Percentiles rank a stretch among this genome's conserved stretches.
phyloP scores from a whole-genome alignment of 1,140 invertebrate genomes.

The Drosophila orosa region DNA sequence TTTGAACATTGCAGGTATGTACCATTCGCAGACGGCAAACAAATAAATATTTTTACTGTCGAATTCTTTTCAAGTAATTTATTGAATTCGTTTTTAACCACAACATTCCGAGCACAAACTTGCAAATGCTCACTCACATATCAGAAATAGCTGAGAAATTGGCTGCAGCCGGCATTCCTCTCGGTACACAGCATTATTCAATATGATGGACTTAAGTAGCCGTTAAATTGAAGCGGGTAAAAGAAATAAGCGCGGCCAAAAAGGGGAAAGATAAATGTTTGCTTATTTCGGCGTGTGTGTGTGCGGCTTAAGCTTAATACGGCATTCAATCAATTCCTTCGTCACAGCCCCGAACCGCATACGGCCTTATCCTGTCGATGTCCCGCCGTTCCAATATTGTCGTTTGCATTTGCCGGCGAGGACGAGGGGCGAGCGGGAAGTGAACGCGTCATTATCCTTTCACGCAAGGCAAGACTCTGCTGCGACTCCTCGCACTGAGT shows the following conservation, averaged over 20 bases:
- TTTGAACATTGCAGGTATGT: neutral
- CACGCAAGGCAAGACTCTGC: constrained; percentile 43
- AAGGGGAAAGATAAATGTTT: constrained; percentile 45
- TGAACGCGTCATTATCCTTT: constrained; percentile 72
- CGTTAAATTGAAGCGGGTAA: constrained; percentile 59
- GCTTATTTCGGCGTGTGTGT: constrained; percentile 35
- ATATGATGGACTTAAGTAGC: constrained; percentile 65
- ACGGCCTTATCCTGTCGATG: constrained; percentile 34
- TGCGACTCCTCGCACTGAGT: neutral
- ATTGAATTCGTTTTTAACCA: neutral
- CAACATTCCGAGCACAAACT: neutral
- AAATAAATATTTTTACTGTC: constrained; percentile 3
- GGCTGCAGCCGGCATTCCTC: constrained; percentile 17
- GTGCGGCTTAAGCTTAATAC: constrained; percentile 74
- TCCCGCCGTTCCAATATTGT: constrained; percentile 59
- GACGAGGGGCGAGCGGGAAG: constrained; percentile 18
- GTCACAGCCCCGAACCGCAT: constrained; percentile 6
- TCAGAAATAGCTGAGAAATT: constrained; percentile 2
- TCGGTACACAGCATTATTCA: constrained; percentile 37
- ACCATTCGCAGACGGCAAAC: neutral
- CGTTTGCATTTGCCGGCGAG: constrained; percentile 52
- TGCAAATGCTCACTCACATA: constrained; percentile 16
- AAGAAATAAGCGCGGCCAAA: constrained; percentile 29
- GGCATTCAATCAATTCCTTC: constrained; percentile 73
- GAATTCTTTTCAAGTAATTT: neutral